Conservation (phyloP, 2,888 invertebrate genomes). For the Tipula unca region DNA sequence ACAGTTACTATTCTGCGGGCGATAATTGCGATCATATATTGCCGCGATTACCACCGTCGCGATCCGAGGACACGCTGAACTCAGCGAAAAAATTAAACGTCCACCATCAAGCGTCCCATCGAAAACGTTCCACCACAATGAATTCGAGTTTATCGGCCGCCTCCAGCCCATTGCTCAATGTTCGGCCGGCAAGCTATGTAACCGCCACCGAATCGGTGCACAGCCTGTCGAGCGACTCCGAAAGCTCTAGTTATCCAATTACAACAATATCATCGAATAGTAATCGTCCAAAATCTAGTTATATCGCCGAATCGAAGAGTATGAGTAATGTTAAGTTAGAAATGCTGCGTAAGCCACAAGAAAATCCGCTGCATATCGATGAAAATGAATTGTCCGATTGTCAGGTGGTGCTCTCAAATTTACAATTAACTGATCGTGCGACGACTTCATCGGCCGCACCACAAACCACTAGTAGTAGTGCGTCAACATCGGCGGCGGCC, state of each 20-base stretch:
- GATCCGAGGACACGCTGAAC: slow-evolving; percentile 69
- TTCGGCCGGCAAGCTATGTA: slow-evolving; percentile 53
- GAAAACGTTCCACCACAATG: slow-evolving; percentile 49
- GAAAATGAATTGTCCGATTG: slow-evolving; percentile 24
- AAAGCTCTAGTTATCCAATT: slow-evolving; percentile 47
- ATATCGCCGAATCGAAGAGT: slow-evolving; percentile 50
- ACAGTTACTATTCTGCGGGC: slow-evolving; percentile 41
- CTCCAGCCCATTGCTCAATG: slow-evolving; percentile 60
- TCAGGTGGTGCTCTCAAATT: background rate
- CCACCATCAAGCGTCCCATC: slow-evolving; percentile 40
- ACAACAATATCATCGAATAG: slow-evolving; percentile 46
- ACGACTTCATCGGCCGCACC: slow-evolving; percentile 23
- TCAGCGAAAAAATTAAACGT: slow-evolving; percentile 40
- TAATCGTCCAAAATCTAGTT: slow-evolving; percentile 47
- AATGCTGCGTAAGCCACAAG: slow-evolving; percentile 38
- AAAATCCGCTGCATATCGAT: slow-evolving; percentile 30
- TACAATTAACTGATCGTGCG: background rate
- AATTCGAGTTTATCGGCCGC: slow-evolving; percentile 52
- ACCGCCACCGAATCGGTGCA: slow-evolving; percentile 58
- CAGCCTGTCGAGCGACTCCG: slow-evolving; percentile 57
- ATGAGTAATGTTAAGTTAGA: slow-evolving; percentile 53
- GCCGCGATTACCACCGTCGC: slow-evolving; percentile 59
- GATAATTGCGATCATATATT: slow-evolving; percentile 32
- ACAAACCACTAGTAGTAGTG: slow-evolving; percentile 29
- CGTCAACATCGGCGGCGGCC: slow-evolving; percentile 24